A percentile compares a stretch with the other conserved stretches of the same genome.
Evolutionary conservation across 1,140 invertebrate genomes (phyloP).

Genomic region (Mizuhopecten yessoensis): DNA sequence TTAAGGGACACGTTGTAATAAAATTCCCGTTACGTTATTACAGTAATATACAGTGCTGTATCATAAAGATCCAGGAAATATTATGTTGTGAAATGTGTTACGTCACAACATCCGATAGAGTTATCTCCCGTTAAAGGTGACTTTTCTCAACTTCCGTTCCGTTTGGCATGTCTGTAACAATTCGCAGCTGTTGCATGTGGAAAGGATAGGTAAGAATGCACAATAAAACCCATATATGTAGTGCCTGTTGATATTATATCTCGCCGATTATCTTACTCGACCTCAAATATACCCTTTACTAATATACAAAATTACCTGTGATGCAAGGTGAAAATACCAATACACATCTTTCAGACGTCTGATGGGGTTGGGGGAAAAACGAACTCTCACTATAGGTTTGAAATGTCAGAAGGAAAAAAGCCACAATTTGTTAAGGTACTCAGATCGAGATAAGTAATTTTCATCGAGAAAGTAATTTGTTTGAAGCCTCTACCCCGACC

Average conservation of each 20-base stretch:
- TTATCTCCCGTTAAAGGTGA: conserved; percentile 1
- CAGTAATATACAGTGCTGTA: too few species aligned
- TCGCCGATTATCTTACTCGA: neutral
- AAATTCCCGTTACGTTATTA: too few species aligned
- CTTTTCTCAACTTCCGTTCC: conserved; percentile 22
- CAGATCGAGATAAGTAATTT: too few species aligned
- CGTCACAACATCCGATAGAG: conserved; percentile 23
- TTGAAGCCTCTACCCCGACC: too few species aligned
- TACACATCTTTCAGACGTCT: neutral
- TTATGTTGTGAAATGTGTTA: neutral
- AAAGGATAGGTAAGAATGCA: neutral
- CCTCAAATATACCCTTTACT: neutral
- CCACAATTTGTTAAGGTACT: too few species aligned
- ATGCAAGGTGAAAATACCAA: neutral
- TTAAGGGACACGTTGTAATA: too few species aligned
- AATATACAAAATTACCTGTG: neutral
- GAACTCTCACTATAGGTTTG: too few species aligned
- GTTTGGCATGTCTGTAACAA: neutral
- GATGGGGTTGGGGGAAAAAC: neutral
- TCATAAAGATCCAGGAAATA: too few species aligned
- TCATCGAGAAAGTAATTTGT: too few species aligned
- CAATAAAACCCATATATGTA: conserved; percentile 4
- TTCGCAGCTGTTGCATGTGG: conserved; percentile 31
- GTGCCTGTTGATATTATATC: neutral
- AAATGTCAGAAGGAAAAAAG: too few species aligned